Evolutionary conservation across 2,113 vertebrate genomes (phyloP), one percentile per base, ranked within the genome.

Genomic region (Rynchops niger): DNA sequence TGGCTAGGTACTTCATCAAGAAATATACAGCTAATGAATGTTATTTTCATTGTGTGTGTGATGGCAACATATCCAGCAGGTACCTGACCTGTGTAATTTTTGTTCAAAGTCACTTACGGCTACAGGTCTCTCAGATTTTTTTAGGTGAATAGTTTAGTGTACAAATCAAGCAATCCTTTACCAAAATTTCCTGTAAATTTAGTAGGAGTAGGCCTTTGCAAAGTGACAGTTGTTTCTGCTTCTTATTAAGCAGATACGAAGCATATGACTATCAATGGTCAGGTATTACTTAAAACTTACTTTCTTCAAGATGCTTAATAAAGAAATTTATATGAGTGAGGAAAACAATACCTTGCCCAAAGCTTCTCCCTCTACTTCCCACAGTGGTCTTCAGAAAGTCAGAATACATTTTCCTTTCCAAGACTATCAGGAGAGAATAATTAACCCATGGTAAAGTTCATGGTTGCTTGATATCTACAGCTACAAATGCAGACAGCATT

Each of bases 61-160:
- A 66, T 45, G 22, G 7, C 16, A 80, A 50, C 5, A 34, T 1
- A 71, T 34, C 8, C 19, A 49, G 19, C 7, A 56, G 7, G 8
- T 45, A 80, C 3, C 11, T 82, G 32, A 71, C 2, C 5, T 70
- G 5, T 61, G 17, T 6, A 52, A 53, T 47, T 71, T 70, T 56
- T 52, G 8, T 12, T 13, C 3, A 2, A 72, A 78, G 1, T 42
- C 20, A 13, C 5, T n/a, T 61, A 1, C 6, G 5, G 1, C 12
- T 82, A 34, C 6, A 34, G 5, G 13, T 16, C 8, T 38, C 56
- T 66, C 53, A 61, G 15, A 47, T 32, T 1, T 7, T 94, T 67
- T 36, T 5, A 91, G 12, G 5, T 63, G 10, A 79, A 29, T 18
- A 67, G 6, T 27, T 74, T 29, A 45, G 2, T 4, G 4, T 22